These are phyloP conservation scores for Encarsia formosa DNA, from an alignment of 2,888 invertebrate genomes.

Conservation along the genomic window DNA sequence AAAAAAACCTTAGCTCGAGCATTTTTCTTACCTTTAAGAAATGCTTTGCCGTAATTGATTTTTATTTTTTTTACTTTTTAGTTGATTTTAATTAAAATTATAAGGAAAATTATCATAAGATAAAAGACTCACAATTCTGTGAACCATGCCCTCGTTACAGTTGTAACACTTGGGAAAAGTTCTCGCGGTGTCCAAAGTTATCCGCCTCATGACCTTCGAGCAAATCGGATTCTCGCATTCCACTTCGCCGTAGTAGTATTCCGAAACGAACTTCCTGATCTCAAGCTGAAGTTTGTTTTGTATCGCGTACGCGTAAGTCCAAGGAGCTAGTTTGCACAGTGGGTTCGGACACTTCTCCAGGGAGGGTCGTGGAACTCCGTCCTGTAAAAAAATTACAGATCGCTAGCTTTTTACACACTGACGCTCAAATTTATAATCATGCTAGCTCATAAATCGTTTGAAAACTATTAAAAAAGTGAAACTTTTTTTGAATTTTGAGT, in stretches of 20 bases:
- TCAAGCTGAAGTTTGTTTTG: conserved; percentile 70
- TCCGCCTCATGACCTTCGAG: conserved; percentile 62
- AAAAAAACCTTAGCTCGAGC: too few relatives aligned
- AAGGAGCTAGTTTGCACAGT: conserved; percentile 64
- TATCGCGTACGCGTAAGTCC: conserved; percentile 64
- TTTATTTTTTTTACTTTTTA: too few relatives aligned
- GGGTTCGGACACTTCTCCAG: conserved; percentile 70
- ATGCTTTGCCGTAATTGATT: too few relatives aligned
- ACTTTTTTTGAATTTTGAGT: too few relatives aligned
- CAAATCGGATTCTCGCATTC: conserved; percentile 90
- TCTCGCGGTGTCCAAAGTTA: conserved; percentile 58
- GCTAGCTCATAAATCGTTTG: too few relatives aligned
- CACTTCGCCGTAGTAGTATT: conserved; percentile 77
- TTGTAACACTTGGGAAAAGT: conserved; percentile 69
- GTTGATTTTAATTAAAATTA: not conserved
- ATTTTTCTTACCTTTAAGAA: too few relatives aligned
- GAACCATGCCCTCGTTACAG: conserved; percentile 74
- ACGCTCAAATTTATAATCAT: too few relatives aligned
- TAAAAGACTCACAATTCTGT: conserved; percentile 55
- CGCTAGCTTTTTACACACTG: too few relatives aligned
- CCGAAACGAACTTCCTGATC: conserved; percentile 63
- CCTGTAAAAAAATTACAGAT: conserved; percentile 40
- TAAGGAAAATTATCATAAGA: not conserved
- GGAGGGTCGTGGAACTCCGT: conserved; percentile 51
- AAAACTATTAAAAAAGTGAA: too few relatives aligned